Percentiles rank a stretch among this genome's conserved stretches.
Evolutionary conservation across 2,113 vertebrate genomes (phyloP).

Genomic region (Eulemur rufifrons): DNA sequence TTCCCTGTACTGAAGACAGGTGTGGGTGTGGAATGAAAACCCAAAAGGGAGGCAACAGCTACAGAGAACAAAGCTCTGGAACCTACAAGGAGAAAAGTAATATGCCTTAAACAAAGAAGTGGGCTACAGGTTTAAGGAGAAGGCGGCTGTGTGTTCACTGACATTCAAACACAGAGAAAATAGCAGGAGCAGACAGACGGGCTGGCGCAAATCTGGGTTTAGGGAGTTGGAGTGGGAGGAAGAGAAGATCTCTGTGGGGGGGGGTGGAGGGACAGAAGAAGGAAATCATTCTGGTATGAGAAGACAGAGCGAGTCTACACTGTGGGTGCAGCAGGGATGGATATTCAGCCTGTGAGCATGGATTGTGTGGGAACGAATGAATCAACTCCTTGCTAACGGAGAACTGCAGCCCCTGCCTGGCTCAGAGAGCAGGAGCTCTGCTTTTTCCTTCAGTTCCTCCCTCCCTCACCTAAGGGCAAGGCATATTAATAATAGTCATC

Average conservation of each 20-base stretch:
- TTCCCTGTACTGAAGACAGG: not conserved
- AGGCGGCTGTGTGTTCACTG: not conserved
- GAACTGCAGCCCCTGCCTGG: too few relatives aligned
- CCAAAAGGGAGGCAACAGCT: not conserved
- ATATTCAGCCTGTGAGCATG: not conserved
- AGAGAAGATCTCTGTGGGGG: not conserved
- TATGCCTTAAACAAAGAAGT: not conserved
- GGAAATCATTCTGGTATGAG: not conserved
- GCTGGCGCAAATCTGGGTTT: not conserved
- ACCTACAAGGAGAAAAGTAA: not conserved
- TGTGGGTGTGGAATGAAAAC: not conserved
- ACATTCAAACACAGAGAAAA: not conserved
- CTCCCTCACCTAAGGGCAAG: not conserved
- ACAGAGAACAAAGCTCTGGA: not conserved
- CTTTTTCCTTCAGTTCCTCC: not conserved
- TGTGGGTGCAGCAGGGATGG: too few relatives aligned
- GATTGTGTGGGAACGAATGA: accelerated
- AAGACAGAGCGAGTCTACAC: not conserved
- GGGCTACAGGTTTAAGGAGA: not conserved
- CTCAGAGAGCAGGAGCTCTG: accelerated
- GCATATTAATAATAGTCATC: not conserved
- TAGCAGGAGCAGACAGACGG: not conserved
- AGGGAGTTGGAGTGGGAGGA: not conserved
- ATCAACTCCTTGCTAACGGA: not conserved
- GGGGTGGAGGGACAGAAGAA: not conserved